Evolutionary conservation across 2,888 invertebrate species (phyloP), one percentile per base, ranked within the genome.

Genomic region (Ochropleura leucogaster): DNA sequence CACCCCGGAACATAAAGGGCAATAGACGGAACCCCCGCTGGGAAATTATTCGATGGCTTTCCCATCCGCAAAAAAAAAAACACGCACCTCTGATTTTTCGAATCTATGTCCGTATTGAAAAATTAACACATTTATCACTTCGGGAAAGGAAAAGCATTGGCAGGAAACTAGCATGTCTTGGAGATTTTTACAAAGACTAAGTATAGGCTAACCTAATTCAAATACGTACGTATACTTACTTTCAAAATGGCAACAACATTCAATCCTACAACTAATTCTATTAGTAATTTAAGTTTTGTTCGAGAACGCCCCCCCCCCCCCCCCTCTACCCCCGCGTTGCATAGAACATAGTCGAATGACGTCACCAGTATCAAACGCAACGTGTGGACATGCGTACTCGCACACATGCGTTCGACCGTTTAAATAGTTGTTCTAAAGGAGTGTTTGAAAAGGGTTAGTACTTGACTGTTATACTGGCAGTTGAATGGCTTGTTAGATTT

Each of bases 341-440:
- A 74, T 84, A 77, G 80, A 78, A 76, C 82, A 84, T n/a, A 60
- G 67, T 62, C 20, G 49, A 51, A 68, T 90, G 90, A 90, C 90
- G 90, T 90, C 90, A 90, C 67, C 72, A 65, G 72, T 72, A 76
- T 74, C 62, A 81, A 77, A 79, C 80, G 84, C 79, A 80, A 74
- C 84, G 80, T 77, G 85, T 79, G 69, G 68, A 80, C 82, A 80
- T 85, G 80, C 87, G 85, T 82, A 73, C 76, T 82, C 82, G 74
- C 89, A 85, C 85, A 85, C 83, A 80, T 47, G 72, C 76, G 71
- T 60, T 63, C 47, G 75, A 47, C 60, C 79, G 79, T 80, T 87
- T 83, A 68, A 80, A 83, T 82, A 82, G 71, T 81, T 84, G 80
- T 75, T 83, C 68, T 67, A 53, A 46, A 70, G 79, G 78, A 64